Evolutionary conservation across 2,797 vertebrate genomes (phyloP).

Genomic region (Zalophus californianus): DNA sequence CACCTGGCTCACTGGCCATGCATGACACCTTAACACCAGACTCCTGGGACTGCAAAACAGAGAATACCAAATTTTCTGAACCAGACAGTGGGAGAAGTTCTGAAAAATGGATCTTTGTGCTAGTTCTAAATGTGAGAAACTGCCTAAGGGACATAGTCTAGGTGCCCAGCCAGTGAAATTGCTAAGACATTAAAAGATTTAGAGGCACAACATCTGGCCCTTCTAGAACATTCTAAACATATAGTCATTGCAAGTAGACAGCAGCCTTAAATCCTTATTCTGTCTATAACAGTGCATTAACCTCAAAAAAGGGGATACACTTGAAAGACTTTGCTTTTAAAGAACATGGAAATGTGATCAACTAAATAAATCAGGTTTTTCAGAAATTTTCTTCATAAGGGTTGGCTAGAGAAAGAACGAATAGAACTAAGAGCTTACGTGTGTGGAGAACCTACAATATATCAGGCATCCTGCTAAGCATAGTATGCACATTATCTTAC

Average conservation of each 20-base stretch:
- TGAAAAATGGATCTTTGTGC: not conserved
- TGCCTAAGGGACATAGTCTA: not conserved
- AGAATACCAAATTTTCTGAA: not conserved
- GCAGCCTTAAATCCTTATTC: not conserved
- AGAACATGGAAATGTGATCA: not conserved
- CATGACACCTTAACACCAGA: not conserved
- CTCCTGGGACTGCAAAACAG: not conserved
- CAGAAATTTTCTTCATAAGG: not conserved
- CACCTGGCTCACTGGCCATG: not conserved
- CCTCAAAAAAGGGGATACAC: not conserved
- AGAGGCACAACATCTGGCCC: not conserved
- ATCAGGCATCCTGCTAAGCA: not conserved
- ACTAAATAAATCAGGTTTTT: not conserved
- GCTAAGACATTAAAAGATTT: not conserved
- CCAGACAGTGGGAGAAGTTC: not conserved
- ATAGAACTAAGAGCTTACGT: not conserved
- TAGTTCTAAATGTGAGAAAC: not conserved
- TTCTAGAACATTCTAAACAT: slow-evolving; percentile 16
- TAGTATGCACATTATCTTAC: too few species aligned
- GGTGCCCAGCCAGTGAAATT: not conserved
- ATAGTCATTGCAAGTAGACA: not conserved
- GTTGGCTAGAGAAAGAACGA: not conserved
- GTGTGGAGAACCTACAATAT: not conserved
- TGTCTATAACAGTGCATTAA: not conserved
- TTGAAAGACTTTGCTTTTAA: not conserved